Evolutionary conservation across 2,888 invertebrate species (phyloP), one percentile per base, ranked within the genome.

Genomic region (Amphipoea oculea): DNA sequence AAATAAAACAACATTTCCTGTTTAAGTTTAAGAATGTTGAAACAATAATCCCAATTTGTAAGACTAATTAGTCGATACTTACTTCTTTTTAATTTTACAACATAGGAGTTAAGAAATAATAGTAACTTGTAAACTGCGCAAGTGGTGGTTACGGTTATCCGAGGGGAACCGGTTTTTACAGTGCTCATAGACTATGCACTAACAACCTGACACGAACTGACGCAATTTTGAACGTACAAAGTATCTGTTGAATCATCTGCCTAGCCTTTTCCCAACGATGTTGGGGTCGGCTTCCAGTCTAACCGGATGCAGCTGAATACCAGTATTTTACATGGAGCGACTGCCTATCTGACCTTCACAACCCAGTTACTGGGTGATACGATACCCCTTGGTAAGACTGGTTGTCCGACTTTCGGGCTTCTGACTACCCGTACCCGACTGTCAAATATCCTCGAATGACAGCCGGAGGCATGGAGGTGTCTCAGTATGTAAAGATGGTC

Each of bases 31-130:
- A 60, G 36, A 69, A 36, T 83, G 51, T 73, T 60, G 78, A 63
- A 83, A 82, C 57, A 63, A 51, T 51, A 45, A 69, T 48, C 71
- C 71, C 68, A 83, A 82, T 79, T 84, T 79, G 79, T 71, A 74
- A 84, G 57, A 79, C 4, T 84, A 83, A 73, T 82, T 84, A 79
- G 48, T 74, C 62, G 57, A 84, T 57, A 79, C 42, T 68, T 84
- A 79, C 42, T 68, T 84, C 54, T 79, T 79, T 78, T 71, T 71
- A 70, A 57, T 72, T 74, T 79, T 62, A 71, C 74, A 42, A 84
- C 67, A 63, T 71, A 71, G 62, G 57, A 70, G 54, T 83, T 51
- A 63, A 71, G 82, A 79, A 84, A 83, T 63, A 65, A 69, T 67
- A 63, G 71, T 42, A 48, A 48, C 17, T 79, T 40, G 40, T 57